A percentile compares a stretch with the other conserved stretches of the same genome.
Conservation (phyloP, 2,797 vertebrate genomes). For the Xenopus petersii region DNA sequence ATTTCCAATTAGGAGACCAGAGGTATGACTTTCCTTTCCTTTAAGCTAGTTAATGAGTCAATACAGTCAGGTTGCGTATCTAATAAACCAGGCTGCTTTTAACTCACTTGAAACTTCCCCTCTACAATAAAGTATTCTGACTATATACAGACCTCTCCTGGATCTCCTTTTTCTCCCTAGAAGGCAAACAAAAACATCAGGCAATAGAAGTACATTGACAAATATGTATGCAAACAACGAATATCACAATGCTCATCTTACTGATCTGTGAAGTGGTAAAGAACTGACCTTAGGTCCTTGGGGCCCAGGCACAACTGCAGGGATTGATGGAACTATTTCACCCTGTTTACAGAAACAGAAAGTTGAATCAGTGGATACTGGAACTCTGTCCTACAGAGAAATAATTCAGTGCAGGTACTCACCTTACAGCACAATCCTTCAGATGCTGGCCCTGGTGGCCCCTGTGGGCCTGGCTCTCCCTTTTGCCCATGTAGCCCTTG, state of each 20-base stretch:
- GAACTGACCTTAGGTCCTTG: constrained; percentile 51
- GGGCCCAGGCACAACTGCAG: rapidly evolving
- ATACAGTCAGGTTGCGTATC: too few species aligned
- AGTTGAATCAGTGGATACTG: background rate
- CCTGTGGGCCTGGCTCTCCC: constrained; percentile 39
- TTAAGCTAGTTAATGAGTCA: too few species aligned
- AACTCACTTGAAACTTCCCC: too few species aligned
- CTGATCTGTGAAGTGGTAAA: too few species aligned
- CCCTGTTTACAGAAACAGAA: constrained; percentile 6
- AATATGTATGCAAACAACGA: too few species aligned
- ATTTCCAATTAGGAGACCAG: too few species aligned
- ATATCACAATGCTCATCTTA: too few species aligned
- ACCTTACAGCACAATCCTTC: constrained; percentile 55
- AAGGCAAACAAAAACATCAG: constrained; percentile 48
- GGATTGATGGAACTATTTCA: background rate
- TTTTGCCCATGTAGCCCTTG: constrained; percentile 52
- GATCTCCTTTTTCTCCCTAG: constrained; percentile 65
- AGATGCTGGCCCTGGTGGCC: constrained; percentile 51
- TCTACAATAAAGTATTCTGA: too few species aligned
- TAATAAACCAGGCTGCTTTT: too few species aligned
- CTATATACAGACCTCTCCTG: constrained; percentile 52
- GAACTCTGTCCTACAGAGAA: background rate
- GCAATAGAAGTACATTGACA: too few species aligned
- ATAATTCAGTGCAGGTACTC: constrained; percentile 25
- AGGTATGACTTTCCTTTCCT: too few species aligned